Base-by-base conservation (phyloP, 2,113 vertebrate species). In the Poeciliopsis retropinna region DNA sequence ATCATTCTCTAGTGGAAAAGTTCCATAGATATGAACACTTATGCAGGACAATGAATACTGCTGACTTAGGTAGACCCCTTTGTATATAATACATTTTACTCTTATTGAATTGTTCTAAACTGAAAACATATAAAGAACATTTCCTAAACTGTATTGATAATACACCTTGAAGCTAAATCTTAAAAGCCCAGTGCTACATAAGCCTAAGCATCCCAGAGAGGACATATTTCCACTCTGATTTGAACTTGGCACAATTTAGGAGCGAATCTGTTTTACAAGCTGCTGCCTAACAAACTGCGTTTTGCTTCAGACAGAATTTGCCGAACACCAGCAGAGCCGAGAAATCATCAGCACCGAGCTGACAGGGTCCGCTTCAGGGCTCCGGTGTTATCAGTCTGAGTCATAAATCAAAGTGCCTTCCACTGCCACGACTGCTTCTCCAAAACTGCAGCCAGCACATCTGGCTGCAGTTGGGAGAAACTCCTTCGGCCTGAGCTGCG, bases 331-430 rank as follows among this genome's bases (percentile, higher is more conserved):
- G 25, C 31, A 28, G 39, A 63, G 54, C 57, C 57, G 65, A 79
- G 64, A 72, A 63, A 44, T 27, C 74, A 64, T 72, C 76, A 30
- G 73, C 76, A 68, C 39, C 8, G 12, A 29, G 61, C 34, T 79
- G 79, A 68, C 57, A 44, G 70, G 69, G 69, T 88, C 74, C 76
- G 76, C 82, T 83, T 75, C 64, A 76, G 74, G 80, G 76, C 83
- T 85, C 64, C 77, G 70, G 70, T 87, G 84, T 88, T 91, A 87
- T 91, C 84, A 84, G 79, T 73, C 25, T 75, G 78, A 84, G 76
- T 84, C 80, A 88, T 92, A 87, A 91, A 92, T 92, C 89, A 87
- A 77, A 76, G 78, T 75, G 27, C 62, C 85, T 82, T 78, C 75
- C 71, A 82, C 54, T 67, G 64, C 65, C 69, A 25, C 19, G 77